phyloP scores from a whole-genome alignment of 2,888 invertebrate species.

The Crematogaster levior region DNA sequence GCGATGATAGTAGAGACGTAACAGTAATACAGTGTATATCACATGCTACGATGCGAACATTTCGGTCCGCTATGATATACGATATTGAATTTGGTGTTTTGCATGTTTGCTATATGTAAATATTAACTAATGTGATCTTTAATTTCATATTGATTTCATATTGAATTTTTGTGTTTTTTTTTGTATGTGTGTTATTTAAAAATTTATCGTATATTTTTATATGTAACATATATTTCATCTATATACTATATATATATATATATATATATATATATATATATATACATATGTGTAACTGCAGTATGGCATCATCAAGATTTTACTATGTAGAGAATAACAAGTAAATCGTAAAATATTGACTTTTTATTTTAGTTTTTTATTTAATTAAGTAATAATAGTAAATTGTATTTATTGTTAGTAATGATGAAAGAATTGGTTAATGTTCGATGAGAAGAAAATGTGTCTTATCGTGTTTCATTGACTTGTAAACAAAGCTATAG shows the following conservation, averaged over 20 bases:
- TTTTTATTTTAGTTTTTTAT: background rate
- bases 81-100: background rate
- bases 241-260: too few relatives aligned
- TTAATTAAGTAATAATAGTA: background rate
- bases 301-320: background rate
- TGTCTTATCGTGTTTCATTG: constrained; percentile 3
- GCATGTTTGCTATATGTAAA: background rate
- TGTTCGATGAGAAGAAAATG: background rate
- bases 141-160: background rate
- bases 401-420: too few relatives aligned
- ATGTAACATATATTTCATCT: too few relatives aligned
- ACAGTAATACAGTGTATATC: background rate
- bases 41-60: constrained; percentile 21
- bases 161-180: background rate
- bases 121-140: background rate
- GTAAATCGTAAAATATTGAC: background rate
- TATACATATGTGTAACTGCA: too few relatives aligned
- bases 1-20: background rate
- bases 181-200: background rate
- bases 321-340: background rate
- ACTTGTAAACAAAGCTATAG: constrained; percentile 1
- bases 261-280: too few relatives aligned
- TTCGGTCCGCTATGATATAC: constrained; percentile 35
- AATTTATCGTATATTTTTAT: background rate
- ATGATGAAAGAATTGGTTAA: background rate